phyloP scores from a whole-genome alignment of 2,113 vertebrate species.

The Empidonax alnorum region DNA sequence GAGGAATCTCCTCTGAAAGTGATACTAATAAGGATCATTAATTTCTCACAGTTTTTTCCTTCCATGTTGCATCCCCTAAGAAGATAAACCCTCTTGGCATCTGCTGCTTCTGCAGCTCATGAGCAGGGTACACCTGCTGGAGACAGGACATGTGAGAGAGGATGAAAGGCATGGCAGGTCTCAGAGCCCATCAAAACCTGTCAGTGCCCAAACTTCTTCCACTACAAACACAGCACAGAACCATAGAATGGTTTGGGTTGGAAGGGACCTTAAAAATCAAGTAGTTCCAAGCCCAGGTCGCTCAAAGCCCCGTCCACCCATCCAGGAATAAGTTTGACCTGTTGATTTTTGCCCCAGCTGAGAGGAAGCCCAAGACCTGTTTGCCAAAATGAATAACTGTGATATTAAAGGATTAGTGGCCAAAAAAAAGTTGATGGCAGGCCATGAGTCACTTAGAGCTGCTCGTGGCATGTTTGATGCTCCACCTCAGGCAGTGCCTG shows the following conservation, averaged over 20 bases:
- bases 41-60: not conserved
- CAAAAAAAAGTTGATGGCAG: not conserved
- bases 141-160: not conserved
- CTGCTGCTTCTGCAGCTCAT: not conserved
- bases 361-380: not conserved
- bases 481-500: not conserved
- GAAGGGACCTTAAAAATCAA: not conserved
- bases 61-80: not conserved
- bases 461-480: not conserved
- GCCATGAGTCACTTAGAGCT: not conserved
- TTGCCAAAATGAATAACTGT: not conserved
- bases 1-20: not conserved
- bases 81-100: not conserved
- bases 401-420: not conserved
- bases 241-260: not conserved
- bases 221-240: not conserved
- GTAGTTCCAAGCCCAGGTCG: fast-evolving
- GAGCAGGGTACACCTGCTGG: not conserved
- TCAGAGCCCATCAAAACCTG: not conserved
- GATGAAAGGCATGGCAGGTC: not conserved
- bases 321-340: not conserved
- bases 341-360: not conserved
- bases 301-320: not conserved
- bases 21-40: not conserved
- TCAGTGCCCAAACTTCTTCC: not conserved